Conservation (phyloP, 2,113 vertebrate genomes). For the Bostrychus sinensis region DNA sequence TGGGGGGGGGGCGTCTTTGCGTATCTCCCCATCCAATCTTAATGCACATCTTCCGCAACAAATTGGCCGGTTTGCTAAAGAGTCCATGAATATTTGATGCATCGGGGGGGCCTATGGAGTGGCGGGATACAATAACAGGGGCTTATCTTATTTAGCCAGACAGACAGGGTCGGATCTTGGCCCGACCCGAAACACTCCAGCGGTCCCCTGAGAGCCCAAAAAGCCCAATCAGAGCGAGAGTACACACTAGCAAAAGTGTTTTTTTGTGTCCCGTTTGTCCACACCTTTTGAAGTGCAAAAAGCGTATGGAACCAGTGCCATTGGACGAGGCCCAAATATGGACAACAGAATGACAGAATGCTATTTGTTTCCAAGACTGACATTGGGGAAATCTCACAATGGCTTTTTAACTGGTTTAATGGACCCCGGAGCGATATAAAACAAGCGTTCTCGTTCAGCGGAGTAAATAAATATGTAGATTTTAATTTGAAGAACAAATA, state of each 20-base stretch:
- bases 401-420: conserved; percentile 63
- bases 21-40: conserved; percentile 76
- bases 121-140: conserved; percentile 75
- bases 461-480: conserved; percentile 58
- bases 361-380: conserved; percentile 37
- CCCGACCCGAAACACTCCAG: conserved; percentile 61
- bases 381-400: conserved; percentile 61
- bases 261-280: conserved; percentile 27
- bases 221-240: conserved; percentile 42
- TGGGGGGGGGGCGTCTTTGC: conserved; percentile 35
- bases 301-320: conserved; percentile 27
- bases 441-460: conserved; percentile 11
- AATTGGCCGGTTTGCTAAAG: conserved; percentile 83
- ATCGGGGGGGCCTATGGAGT: conserved; percentile 54
- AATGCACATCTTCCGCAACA: conserved; percentile 79
- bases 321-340: conserved; percentile 52
- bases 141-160: conserved; percentile 83
- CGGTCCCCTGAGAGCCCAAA: conserved; percentile 59
- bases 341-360: conserved; percentile 22
- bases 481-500: conserved; percentile 36
- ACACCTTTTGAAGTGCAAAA: conserved; percentile 60
- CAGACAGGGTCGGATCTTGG: conserved; percentile 62
- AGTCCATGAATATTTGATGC: conserved; percentile 84
- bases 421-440: conserved; percentile 51
- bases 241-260: conserved; percentile 34